These are phyloP conservation scores for Neolamprologus sp. DNA, from an alignment of 2,113 vertebrate genomes.

Conservation along the genomic window DNA sequence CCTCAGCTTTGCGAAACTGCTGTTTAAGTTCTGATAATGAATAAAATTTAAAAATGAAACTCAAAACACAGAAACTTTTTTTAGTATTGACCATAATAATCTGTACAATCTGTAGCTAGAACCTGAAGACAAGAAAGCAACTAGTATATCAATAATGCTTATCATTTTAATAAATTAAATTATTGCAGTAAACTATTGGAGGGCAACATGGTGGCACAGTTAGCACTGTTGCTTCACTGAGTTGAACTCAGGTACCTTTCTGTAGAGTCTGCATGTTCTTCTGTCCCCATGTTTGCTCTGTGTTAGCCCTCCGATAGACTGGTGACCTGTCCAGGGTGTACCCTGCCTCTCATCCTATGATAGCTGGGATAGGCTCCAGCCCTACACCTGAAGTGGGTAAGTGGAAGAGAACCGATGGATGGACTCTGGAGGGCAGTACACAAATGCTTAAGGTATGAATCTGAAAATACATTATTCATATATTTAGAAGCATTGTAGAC, in stretches of 20 bases:
- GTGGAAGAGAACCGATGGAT: background rate
- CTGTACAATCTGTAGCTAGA: background rate
- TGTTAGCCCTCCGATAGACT: background rate
- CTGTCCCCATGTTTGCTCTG: background rate
- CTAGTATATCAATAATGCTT: background rate
- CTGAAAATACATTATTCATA: background rate
- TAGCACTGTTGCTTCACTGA: background rate
- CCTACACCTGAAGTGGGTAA: background rate
- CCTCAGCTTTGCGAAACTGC: background rate
- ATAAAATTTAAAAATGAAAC: background rate
- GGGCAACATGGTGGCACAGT: background rate
- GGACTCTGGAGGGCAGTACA: background rate
- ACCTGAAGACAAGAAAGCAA: background rate
- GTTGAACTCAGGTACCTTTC: background rate
- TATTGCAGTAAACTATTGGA: background rate
- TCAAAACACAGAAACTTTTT: background rate
- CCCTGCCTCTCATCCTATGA: background rate
- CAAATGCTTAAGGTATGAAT: background rate
- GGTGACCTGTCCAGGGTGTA: background rate
- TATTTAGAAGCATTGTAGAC: background rate
- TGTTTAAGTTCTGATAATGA: background rate
- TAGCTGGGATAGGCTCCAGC: background rate
- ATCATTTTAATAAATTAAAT: background rate
- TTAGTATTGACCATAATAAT: background rate
- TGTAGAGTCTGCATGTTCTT: background rate